phyloP scores from a whole-genome alignment of 2,888 invertebrate species.

The Cantharis nigra region DNA sequence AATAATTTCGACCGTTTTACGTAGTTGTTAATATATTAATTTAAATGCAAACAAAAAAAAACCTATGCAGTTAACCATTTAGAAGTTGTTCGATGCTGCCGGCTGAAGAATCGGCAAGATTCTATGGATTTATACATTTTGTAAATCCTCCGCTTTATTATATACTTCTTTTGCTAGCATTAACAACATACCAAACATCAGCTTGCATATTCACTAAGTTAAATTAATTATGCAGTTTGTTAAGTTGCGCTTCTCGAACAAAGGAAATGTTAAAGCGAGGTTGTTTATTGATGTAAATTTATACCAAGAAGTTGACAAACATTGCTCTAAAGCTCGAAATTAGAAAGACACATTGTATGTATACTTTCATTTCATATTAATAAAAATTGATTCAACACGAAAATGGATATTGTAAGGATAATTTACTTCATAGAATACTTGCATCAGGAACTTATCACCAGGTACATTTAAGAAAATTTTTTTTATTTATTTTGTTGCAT shows the following conservation, averaged over 20 bases:
- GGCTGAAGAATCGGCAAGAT: neutral
- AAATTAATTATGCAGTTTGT: conserved; percentile 18
- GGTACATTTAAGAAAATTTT: too few relatives aligned
- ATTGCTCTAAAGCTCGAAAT: neutral
- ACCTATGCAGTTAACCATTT: neutral
- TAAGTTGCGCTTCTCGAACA: conserved; percentile 13
- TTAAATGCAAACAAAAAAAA: neutral
- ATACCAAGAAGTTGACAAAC: neutral
- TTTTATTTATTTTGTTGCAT: too few relatives aligned
- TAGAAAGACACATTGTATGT: neutral
- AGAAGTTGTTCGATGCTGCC: too few relatives aligned
- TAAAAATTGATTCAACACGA: neutral
- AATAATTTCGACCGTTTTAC: neutral
- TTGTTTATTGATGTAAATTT: neutral
- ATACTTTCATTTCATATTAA: neutral
- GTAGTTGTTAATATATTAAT: neutral
- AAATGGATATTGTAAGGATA: too few relatives aligned
- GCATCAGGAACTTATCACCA: too few relatives aligned
- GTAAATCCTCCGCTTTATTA: neutral
- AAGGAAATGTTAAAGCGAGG: conserved; percentile 6
- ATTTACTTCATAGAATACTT: too few relatives aligned
- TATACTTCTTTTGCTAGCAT: neutral
- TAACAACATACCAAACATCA: neutral
- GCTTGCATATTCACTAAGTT: conserved; percentile 9
- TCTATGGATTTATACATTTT: neutral